Base-by-base conservation (phyloP, 2,797 vertebrate genomes). In the Hipposideros larvatus region DNA sequence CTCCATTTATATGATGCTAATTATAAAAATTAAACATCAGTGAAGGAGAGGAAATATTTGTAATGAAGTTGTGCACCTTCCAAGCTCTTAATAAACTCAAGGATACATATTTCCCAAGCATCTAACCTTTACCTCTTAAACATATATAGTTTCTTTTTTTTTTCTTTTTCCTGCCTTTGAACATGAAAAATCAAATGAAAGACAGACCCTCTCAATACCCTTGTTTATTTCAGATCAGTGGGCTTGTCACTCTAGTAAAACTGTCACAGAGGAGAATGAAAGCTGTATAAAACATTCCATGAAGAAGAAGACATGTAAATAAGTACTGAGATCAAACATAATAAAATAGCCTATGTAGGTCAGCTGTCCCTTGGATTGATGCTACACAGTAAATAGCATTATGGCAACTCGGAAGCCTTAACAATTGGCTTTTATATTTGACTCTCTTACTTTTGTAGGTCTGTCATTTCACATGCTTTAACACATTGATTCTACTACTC, bases 231-330 rank as follows among this genome's bases (percentile, higher is more conserved):
- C 37, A 65, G 85, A 61, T 26, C 18, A 31, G 31, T 53, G 43
- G 46, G 14, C 41, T 96, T 96, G 74, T 92, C 66, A 43, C 6
- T 94, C 68, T 89, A 87, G 66, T 92, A 84, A 97, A 89, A 91
- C 88, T 91, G 65, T 98, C 87, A 87, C 19, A 37, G 48, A 86
- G 11, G n/a, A 92, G 53, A 91, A 94, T 87, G 80, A 97, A 92
- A 95, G 28, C 82, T 87, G 55, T 96, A 87, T 89, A 96, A 96
- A 92, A 63, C 78, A 37, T 84, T 83, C 78, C 41, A 28, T 57
- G 74, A 90, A 89, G 13, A 91, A 78, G 15, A 93, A 86, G 41
- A 28, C 37, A 66, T 55, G 77, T 90, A 74, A 95, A 78, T 88
- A 92, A 73, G 41, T 90, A 80, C 48, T 89, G 53, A 88, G 15